Conservation (phyloP, 1,140 invertebrate genomes). For the Aphaenogaster rudis region DNA sequence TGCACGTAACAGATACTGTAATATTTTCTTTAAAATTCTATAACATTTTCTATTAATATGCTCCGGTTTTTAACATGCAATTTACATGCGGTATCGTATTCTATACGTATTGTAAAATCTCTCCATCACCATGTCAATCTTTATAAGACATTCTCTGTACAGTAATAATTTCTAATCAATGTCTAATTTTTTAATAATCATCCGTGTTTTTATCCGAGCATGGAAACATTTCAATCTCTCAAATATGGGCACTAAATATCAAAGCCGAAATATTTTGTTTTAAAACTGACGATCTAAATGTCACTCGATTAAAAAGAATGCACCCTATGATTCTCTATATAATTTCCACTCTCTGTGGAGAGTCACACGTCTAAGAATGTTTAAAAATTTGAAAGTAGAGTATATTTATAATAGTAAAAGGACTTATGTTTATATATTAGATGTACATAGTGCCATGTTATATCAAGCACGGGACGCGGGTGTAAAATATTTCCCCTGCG, state of each 20-base stretch:
- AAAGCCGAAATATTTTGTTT: conserved; percentile 15
- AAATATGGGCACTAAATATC: not conserved
- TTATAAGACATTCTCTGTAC: conserved; percentile 1
- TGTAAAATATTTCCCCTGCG: conserved; percentile 35
- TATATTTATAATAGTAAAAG: conserved; percentile 19
- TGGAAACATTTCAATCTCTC: conserved; percentile 2
- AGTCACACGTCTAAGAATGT: not conserved
- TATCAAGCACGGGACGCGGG: conserved; percentile 10
- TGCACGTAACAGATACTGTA: conserved; percentile 2
- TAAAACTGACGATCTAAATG: conserved; percentile 4
- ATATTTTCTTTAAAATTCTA: not conserved
- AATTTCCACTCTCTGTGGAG: not conserved
- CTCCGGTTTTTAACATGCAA: not conserved
- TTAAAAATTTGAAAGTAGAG: not conserved
- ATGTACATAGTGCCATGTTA: conserved; percentile 34
- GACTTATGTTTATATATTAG: conserved; percentile 22
- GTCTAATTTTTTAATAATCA: not conserved
- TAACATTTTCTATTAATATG: not conserved
- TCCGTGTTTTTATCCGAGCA: not conserved
- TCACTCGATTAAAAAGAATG: not conserved
- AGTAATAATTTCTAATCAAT: conserved; percentile 30
- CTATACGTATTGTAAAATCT: not conserved
- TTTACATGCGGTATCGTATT: not conserved
- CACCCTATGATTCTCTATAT: conserved; percentile 4
- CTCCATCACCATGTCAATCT: conserved; percentile 3